Evolutionary conservation across 2,888 invertebrate genomes (phyloP).

Genomic region (Polyploca ridens): DNA sequence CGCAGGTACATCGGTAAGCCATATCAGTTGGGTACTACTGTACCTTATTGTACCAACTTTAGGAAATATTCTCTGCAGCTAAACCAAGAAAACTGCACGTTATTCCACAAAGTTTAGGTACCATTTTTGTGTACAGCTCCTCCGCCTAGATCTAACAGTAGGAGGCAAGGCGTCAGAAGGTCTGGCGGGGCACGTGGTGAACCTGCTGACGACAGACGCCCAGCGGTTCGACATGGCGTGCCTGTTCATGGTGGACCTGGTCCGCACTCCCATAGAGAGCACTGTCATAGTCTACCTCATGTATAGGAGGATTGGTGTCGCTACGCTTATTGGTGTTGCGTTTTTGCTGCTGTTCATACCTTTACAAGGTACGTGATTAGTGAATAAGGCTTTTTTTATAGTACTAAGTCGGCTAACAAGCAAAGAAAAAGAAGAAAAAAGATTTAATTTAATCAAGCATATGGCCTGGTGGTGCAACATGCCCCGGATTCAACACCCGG

Average conservation of each 20-base stretch:
- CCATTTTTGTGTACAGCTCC: slow-evolving; percentile 77
- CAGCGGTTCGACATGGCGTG: slow-evolving; percentile 93
- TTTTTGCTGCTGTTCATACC: slow-evolving; percentile 86
- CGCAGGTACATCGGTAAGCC: no score
- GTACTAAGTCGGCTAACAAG: no score
- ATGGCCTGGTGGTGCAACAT: no score
- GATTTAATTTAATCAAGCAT: no score
- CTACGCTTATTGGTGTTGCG: slow-evolving; percentile 85
- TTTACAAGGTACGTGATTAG: slow-evolving; percentile 81
- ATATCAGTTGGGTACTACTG: no score
- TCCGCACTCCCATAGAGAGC: slow-evolving; percentile 93
- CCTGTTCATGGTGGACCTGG: slow-evolving; percentile 92
- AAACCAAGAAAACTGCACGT: background rate
- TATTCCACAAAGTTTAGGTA: background rate
- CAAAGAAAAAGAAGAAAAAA: no score
- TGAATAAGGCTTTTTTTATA: background rate
- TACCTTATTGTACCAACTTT: no score
- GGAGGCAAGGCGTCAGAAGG: slow-evolving; percentile 84
- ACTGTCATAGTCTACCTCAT: slow-evolving; percentile 90
- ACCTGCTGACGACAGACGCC: slow-evolving; percentile 94
- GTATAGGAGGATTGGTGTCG: slow-evolving; percentile 84
- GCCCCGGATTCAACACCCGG: no score
- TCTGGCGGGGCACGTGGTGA: slow-evolving; percentile 87
- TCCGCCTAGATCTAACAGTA: slow-evolving; percentile 88
- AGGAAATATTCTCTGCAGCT: no score